These are phyloP conservation scores for Amphipyra berbera DNA, from an alignment of 2,888 invertebrate genomes.

Conservation along the genomic window DNA sequence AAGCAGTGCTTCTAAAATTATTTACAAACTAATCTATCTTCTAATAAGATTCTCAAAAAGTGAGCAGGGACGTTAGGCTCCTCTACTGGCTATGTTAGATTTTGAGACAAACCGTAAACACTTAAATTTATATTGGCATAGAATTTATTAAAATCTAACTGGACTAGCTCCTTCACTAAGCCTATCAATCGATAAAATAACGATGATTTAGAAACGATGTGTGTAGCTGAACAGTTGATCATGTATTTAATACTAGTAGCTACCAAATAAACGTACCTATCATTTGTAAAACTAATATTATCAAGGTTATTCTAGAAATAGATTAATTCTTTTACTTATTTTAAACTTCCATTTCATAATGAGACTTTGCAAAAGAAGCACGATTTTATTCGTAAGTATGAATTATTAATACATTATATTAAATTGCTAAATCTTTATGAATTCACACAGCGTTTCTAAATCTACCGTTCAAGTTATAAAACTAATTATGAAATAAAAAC, in stretches of 20 bases:
- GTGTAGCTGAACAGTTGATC: constrained; percentile 5
- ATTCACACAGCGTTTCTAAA: constrained; percentile 54
- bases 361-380: background rate
- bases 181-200: constrained; percentile 66
- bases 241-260: constrained; percentile 48
- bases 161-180: constrained; percentile 87
- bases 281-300: background rate
- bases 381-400: background rate
- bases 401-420: background rate
- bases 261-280: constrained; percentile 34
- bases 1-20: constrained; percentile 46
- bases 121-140: constrained; percentile 77
- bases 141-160: constrained; percentile 78
- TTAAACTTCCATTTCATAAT: background rate
- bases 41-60: constrained; percentile 62
- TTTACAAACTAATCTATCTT: constrained; percentile 46
- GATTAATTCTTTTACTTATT: background rate
- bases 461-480: constrained; percentile 55
- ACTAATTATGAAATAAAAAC: constrained; percentile 60
- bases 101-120: constrained; percentile 72
- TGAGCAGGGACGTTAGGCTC: constrained; percentile 63
- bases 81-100: constrained; percentile 68
- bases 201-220: constrained; percentile 58
- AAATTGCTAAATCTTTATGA: background rate
- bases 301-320: background rate